Evolutionary conservation across 2,888 invertebrate genomes (phyloP), one percentile per base, ranked within the genome.

Genomic region (Drosophila hawaiiensis): DNA sequence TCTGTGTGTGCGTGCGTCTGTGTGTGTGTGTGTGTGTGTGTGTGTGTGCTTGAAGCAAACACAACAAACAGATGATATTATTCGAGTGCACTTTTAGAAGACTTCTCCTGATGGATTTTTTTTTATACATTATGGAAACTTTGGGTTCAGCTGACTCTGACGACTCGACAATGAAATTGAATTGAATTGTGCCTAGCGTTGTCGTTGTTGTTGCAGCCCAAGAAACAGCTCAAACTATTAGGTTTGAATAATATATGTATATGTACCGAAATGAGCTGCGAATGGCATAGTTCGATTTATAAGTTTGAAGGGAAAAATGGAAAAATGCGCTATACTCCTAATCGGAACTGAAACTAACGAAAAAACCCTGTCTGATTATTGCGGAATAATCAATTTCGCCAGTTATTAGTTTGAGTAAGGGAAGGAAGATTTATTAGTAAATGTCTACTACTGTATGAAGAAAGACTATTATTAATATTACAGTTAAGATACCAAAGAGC

Each of bases 51-150:
- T 60, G 22, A 59, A 65, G 60, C 60, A 62, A 59, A 61, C 64
- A 78, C 64, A 76, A 62, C 56, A 59, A 65, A 33, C 43, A 62
- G 61, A 49, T 66, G 62, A 60, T 66, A 63, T 37, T 41, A 10
- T 60, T 25, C 43, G 49, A 56, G 59, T 78, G 74, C 75, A 25
- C 25, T 47, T 25, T 25, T 2, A 4, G 47, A 47, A 16, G 22
- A 22, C 22, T 14, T 31, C 41, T 64, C 6, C 22, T 35, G 28
- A 28, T 52, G n/a, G 7, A 25, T 47, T 47, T 9, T 9, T 25
- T 47, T 65, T 55, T 37, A 3, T 39, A 29, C 53, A 28, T 35
- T 58, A 59, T 73, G 41, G 28, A 39, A 71, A 39, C 31, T 65
- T 72, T 41, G 43, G 41, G 35, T 35, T 47, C 9, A 54, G 28